Percentiles rank a stretch among this genome's conserved stretches.
Evolutionary conservation across 2,113 vertebrate species (phyloP).

Genomic region (Callopanchax toddi): DNA sequence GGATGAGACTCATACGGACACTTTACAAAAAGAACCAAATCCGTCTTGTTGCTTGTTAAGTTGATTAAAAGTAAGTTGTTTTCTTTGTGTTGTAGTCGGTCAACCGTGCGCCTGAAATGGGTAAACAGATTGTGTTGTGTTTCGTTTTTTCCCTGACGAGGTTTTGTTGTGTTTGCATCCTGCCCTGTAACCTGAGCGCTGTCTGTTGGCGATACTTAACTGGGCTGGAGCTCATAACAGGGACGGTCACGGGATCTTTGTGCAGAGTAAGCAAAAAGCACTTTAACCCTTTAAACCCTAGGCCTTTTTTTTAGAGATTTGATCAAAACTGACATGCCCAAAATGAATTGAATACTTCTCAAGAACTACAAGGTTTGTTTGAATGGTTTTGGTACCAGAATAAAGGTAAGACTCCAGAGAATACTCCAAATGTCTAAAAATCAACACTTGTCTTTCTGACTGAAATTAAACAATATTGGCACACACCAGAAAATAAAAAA

Average conservation of each 20-base stretch:
- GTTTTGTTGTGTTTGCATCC: slow-evolving; percentile 58
- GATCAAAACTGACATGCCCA: no score
- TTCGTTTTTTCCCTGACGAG: slow-evolving; percentile 65
- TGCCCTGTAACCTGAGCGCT: slow-evolving; percentile 48
- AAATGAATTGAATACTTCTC: no score
- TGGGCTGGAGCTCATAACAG: slow-evolving; percentile 53
- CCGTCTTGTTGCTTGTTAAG: slow-evolving; percentile 7
- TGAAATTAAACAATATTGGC: no score
- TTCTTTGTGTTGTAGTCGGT: slow-evolving; percentile 34
- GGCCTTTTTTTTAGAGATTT: no score
- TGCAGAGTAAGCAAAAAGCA: slow-evolving; percentile 24
- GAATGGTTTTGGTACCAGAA: no score
- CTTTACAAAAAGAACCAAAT: slow-evolving; percentile 9
- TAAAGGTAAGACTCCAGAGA: no score
- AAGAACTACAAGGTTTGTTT: no score
- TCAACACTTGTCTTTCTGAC: no score
- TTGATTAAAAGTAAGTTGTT: slow-evolving; percentile 47
- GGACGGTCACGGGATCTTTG: slow-evolving; percentile 27
- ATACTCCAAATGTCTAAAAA: no score
- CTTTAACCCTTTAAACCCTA: no score
- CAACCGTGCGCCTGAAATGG: slow-evolving; percentile 22
- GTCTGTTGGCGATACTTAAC: slow-evolving; percentile 51
- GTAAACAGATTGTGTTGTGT: slow-evolving; percentile 37
- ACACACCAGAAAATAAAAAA: no score
- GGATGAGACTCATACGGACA: slow-evolving; percentile 19